A percentile compares a stretch with the other conserved stretches of the same genome.
Conservation (phyloP, 2,888 invertebrate species). For the Frankliniella intonsa region DNA sequence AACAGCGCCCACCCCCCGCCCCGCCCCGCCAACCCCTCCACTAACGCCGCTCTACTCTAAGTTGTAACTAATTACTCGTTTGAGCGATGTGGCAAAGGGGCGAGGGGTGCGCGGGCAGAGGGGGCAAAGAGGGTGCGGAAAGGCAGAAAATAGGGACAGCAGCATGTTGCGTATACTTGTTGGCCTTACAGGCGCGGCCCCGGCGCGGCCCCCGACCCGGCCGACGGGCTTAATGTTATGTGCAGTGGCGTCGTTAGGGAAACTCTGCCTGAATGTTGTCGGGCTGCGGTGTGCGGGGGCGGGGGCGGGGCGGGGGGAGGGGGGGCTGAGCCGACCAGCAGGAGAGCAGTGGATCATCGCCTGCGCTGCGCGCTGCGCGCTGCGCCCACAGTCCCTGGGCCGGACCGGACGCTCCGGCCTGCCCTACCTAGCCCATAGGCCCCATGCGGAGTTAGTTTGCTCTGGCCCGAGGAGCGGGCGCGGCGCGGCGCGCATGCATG, state of each 20-base stretch:
- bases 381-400: no score
- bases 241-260: slow-evolving; percentile 10
- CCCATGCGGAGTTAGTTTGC: no score
- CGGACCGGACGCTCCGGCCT: no score
- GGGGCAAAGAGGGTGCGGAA: slow-evolving; percentile 1
- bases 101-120: background rate
- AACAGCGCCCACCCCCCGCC: no score
- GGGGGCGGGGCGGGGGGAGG: background rate
- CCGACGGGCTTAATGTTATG: background rate
- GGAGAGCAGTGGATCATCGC: no score
- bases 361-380: no score
- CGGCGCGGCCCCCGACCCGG: background rate
- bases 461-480: no score
- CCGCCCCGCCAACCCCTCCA: no score
- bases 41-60: background rate
- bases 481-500: no score
- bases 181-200: background rate
- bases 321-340: no score
- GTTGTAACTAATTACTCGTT: slow-evolving; percentile 1
- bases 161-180: slow-evolving; percentile 1
- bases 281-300: background rate
- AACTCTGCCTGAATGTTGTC: slow-evolving; percentile 6
- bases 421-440: no score
- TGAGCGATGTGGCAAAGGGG: background rate
- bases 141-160: slow-evolving; percentile 8